phyloP scores from a whole-genome alignment of 2,113 vertebrate species.

The Plectropomus leopardus region DNA sequence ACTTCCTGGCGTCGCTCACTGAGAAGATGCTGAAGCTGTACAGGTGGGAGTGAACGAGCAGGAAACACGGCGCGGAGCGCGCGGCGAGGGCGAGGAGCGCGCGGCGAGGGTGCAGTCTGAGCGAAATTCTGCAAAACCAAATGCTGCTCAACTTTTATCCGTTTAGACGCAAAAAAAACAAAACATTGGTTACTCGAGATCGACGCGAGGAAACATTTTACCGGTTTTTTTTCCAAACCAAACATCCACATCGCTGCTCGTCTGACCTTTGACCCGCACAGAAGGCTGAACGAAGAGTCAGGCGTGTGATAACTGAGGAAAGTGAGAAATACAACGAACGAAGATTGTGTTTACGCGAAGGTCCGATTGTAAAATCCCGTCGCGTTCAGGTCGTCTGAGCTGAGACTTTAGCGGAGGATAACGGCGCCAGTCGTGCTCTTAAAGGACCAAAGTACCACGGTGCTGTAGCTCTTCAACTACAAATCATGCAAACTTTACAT shows the following conservation, averaged over 20 bases:
- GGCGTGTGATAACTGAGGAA: background rate
- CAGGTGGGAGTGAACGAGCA: conserved; percentile 89
- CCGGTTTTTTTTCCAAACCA: background rate
- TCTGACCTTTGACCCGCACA: conserved; percentile 12
- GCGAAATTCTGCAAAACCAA: background rate
- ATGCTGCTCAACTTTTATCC: conserved; percentile 54
- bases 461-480: no score
- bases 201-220: background rate
- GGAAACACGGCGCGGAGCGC: background rate
- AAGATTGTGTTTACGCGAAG: conserved; percentile 5
- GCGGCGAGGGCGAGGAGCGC: background rate
- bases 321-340: background rate
- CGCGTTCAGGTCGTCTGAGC: background rate
- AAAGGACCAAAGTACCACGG: background rate
- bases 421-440: background rate
- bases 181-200: background rate
- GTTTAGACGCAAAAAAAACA: background rate
- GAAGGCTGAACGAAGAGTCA: background rate
- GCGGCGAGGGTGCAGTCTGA: background rate
- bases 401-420: background rate
- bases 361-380: background rate
- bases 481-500: no score
- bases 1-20: conserved; percentile 91
- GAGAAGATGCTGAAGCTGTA: conserved; percentile 94
- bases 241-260: background rate